Percentiles rank a stretch among this genome's conserved stretches.
Conservation (phyloP, 64 coral and sea anemone genomes). For the Dendrophyllia cribrosa region DNA sequence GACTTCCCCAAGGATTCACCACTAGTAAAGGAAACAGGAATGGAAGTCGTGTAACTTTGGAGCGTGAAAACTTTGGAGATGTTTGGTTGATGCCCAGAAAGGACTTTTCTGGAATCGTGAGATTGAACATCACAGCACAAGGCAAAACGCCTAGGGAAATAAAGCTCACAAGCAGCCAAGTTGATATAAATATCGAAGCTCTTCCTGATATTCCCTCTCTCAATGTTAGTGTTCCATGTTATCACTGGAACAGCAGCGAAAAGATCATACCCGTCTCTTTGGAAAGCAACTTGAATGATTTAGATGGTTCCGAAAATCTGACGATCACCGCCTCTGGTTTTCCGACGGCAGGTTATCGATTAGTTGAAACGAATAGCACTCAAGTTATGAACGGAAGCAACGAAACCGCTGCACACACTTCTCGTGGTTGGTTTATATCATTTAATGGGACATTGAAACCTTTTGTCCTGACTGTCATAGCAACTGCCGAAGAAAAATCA, state of each 20-base stretch:
- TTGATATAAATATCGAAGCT: slow-evolving; percentile 49
- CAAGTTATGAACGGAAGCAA: neutral
- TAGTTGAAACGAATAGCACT: neutral
- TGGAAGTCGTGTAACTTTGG: neutral
- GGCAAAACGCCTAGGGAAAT: neutral
- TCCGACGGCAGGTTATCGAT: slow-evolving; percentile 41
- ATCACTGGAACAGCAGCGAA: slow-evolving; percentile 32
- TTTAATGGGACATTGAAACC: slow-evolving; percentile 30
- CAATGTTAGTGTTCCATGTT: slow-evolving; percentile 23
- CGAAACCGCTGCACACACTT: neutral
- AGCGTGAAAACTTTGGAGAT: slow-evolving; percentile 34
- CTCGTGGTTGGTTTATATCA: neutral
- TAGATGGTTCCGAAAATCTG: slow-evolving; percentile 58
- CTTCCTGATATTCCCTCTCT: slow-evolving; percentile 44
- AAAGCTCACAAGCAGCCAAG: neutral
- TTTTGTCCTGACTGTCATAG: slow-evolving; percentile 44
- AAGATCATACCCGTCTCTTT: slow-evolving; percentile 49
- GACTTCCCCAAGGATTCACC: slow-evolving; percentile 12
- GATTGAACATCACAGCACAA: slow-evolving; percentile 20
- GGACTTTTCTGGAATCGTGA: slow-evolving; percentile 44
- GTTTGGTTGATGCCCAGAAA: slow-evolving; percentile 17
- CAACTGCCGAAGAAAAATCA: slow-evolving; percentile 34
- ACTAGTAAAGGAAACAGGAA: slow-evolving; percentile 40
- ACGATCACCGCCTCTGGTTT: slow-evolving; percentile 15
- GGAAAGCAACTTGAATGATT: neutral